Evolutionary conservation across 35 echinoderm and acorn worm species (phyloP), one percentile per base, ranked within the genome.

Genomic region (Heliocidaris tuberculata): DNA sequence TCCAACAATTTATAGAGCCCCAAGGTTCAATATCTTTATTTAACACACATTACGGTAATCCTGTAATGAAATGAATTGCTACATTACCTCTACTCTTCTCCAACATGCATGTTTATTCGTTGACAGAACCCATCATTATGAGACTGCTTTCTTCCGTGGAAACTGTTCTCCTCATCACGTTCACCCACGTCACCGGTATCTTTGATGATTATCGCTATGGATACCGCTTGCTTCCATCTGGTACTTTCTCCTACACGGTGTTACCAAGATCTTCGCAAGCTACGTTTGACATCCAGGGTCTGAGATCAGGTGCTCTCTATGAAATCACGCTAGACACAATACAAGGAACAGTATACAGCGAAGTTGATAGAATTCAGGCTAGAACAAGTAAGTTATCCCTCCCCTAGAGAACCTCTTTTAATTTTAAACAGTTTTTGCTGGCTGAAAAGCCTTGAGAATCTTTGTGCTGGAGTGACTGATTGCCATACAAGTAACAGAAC

Each of bases 231-330:
- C 91, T 93, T 93, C 91, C 91, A 2, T 32, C 47, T 24, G 91
- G 91, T 24, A 13, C 47, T 9, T 27, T 89, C 87, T 7, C 17
- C 15, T 89, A 89, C 87, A 13, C n/a, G 11, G 13, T 21, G 48
- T 15, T 52, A 16, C 16, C n/a, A n/a, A n/a, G 9, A 92, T 5
- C 50, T 27, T 6, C 0, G 4, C 0, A 93, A 56, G 30, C 27
- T 7, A 6, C 31, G 16, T 89, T 89, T 32, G 31, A 9, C 50
- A 95, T 95, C 50, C 6, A 9, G 2, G 21, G 15, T n/a, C 60
- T 95, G 6, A 85, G 32, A 49, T 32, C 94, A 13, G 94, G 94
- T 59, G 59, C 88, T 71, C 54, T 95, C 56, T 95, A 95, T 85
- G 86, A 59, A 4, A 95, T 95, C 12, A 90, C 49, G 86, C 56